These are phyloP conservation scores for Podabrus alpinus DNA, from an alignment of 2,888 invertebrate species.

Conservation along the genomic window DNA sequence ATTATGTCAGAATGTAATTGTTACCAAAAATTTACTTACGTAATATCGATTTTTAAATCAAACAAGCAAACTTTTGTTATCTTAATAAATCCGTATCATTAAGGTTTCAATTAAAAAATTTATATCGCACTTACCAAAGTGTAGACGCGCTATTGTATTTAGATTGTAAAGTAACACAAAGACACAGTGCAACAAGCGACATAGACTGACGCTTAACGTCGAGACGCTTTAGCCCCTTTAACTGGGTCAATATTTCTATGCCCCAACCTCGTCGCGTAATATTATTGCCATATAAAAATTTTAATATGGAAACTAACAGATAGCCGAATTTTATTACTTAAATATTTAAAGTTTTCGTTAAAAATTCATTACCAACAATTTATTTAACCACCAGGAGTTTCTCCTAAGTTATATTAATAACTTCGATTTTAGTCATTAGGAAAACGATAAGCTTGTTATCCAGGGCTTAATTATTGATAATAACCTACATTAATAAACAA, in stretches of 20 bases:
- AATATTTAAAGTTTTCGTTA: neutral
- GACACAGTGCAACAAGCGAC: conserved; percentile 16
- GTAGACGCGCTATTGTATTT: neutral
- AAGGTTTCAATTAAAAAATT: neutral
- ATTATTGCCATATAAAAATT: neutral
- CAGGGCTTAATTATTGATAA: neutral
- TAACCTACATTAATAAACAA: neutral
- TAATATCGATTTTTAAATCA: neutral
- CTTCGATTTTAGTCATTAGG: neutral
- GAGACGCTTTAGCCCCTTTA: conserved; percentile 8
- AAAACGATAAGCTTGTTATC: neutral
- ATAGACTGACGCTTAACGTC: conserved; percentile 12
- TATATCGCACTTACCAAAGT: neutral
- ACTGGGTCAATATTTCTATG: conserved; percentile 21
- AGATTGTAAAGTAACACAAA: conserved; percentile 6
- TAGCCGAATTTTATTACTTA: neutral
- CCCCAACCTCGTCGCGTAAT: conserved; percentile 6
- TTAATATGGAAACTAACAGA: neutral
- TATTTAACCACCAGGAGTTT: neutral
- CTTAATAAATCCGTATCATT: neutral
- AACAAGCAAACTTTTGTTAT: neutral
- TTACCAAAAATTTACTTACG: neutral
- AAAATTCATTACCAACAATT: neutral
- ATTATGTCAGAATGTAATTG: neutral
- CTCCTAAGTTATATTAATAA: neutral